Base-by-base conservation (phyloP, 2,797 vertebrate species). In the Orientallactaga sibirica region DNA sequence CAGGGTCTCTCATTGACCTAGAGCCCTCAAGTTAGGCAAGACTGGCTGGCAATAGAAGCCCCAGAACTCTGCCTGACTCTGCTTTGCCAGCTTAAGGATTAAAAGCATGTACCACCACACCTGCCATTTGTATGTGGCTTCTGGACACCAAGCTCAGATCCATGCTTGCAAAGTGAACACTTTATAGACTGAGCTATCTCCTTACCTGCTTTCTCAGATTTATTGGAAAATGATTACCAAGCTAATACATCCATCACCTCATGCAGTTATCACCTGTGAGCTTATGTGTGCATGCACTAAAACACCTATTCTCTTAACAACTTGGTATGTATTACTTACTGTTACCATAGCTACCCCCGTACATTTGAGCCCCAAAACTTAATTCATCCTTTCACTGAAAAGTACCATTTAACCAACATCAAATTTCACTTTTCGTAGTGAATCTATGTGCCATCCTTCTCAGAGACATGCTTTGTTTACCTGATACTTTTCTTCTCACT, bases 401-500 rank as follows among this genome's bases (percentile, higher is more conserved):
- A 67, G 48, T 68, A 41, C 48, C 24, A 66, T 87, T 83, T 91
- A 29, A 83, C 61, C 58, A 79, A 74, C 16, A 68, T 16, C 24
- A 62, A 29, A 87, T 73, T 67, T 77, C 25, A 73, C 52, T 87
- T 86, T 87, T 74, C 33, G 24, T 41, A 75, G 55, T 86, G 66
- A 67, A 24, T 77, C 9, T 37, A 19, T 22, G 12, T 43, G 20
- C 33, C 7, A 2, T 92, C 24, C 75, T 87, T 84, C 83, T 83
- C 52, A 81, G 14, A 94, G 70, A 16, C 7, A 27, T n/a, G 37
- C 6, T 80, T 80, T 90, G 33, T 29, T 75, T 52, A 64, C 58
- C 24, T 43, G 52, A 41, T 75, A 4, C 48, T 86, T 90, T 95
- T 79, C 76, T 86, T 81, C 37, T 88, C 73, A 58, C 24, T 48